Percentiles rank a stretch among this genome's conserved stretches.
These are phyloP conservation scores for Aphelinus atriplicis DNA, from an alignment of 1,140 invertebrate species.

Conservation along the genomic window DNA sequence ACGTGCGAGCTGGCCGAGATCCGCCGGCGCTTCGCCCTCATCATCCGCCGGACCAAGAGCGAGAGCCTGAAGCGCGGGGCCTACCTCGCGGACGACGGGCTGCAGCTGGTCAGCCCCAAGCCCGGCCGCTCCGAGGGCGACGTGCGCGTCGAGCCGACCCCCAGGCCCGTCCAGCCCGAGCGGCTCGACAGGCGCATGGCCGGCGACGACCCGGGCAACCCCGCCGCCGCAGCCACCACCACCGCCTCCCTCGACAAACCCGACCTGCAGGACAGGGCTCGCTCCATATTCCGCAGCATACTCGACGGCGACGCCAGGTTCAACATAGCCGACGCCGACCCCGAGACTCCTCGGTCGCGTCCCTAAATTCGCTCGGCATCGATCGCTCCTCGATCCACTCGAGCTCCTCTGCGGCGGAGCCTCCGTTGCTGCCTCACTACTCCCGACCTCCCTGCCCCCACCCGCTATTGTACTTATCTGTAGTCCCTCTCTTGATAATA, in stretches of 20 bases:
- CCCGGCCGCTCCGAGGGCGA: slow-evolving; percentile 57
- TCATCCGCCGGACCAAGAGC: slow-evolving; percentile 60
- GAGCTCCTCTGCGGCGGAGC: no score
- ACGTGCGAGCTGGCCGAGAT: slow-evolving; percentile 43
- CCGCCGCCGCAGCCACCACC: slow-evolving; percentile 18
- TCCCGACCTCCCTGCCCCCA: no score
- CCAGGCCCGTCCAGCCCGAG: background rate
- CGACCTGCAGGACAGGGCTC: slow-evolving; percentile 49
- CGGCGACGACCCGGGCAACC: no score
- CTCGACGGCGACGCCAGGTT: slow-evolving; percentile 47
- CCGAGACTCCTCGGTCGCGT: background rate
- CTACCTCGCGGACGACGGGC: slow-evolving; percentile 24
- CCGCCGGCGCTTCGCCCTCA: slow-evolving; percentile 40
- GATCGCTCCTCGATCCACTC: no score
- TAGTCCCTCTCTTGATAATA: no score
- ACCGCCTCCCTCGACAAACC: background rate
- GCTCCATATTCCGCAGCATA: slow-evolving; percentile 56
- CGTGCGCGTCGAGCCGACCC: slow-evolving; percentile 28
- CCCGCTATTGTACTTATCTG: no score
- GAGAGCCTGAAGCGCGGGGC: slow-evolving; percentile 51
- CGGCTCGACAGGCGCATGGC: background rate
- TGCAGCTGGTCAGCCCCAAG: slow-evolving; percentile 10
- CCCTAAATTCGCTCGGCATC: background rate
- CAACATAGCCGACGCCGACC: background rate
- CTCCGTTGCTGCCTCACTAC: no score